Conservation (phyloP, 2,113 vertebrate species). For the Dicaeum eximium region DNA sequence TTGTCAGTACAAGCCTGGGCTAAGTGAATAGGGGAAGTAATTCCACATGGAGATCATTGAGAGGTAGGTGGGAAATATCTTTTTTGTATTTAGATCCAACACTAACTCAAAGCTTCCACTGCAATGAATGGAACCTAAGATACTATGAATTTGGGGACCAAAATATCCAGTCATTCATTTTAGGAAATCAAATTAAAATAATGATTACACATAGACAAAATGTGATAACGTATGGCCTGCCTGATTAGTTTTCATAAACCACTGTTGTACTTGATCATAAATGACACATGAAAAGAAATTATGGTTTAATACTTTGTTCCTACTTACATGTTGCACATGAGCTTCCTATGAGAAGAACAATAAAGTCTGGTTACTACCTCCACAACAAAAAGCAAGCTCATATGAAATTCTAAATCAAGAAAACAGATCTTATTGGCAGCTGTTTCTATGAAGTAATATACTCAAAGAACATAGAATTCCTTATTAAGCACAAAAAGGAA, state of each 20-base stretch:
- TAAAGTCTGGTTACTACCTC: background rate
- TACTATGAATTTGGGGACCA: background rate
- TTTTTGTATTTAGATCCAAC: background rate
- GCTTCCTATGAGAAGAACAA: background rate
- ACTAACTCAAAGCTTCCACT: background rate
- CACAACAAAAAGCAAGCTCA: background rate
- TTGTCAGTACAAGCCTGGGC: background rate
- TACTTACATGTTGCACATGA: background rate
- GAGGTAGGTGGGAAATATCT: background rate
- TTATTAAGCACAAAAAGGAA: background rate
- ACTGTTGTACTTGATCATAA: background rate
- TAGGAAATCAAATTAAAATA: background rate
- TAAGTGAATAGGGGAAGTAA: background rate
- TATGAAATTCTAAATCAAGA: background rate
- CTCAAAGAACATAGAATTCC: background rate
- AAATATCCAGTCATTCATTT: background rate
- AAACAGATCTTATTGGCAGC: background rate
- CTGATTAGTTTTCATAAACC: background rate
- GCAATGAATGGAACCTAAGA: background rate
- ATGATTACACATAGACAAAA: background rate
- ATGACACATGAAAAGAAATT: background rate
- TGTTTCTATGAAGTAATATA: background rate
- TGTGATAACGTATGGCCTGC: background rate
- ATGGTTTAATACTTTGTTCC: background rate
- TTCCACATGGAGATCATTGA: background rate